Evolutionary conservation across 1,140 invertebrate genomes (phyloP).

Genomic region (Drosophila gunungcola): DNA sequence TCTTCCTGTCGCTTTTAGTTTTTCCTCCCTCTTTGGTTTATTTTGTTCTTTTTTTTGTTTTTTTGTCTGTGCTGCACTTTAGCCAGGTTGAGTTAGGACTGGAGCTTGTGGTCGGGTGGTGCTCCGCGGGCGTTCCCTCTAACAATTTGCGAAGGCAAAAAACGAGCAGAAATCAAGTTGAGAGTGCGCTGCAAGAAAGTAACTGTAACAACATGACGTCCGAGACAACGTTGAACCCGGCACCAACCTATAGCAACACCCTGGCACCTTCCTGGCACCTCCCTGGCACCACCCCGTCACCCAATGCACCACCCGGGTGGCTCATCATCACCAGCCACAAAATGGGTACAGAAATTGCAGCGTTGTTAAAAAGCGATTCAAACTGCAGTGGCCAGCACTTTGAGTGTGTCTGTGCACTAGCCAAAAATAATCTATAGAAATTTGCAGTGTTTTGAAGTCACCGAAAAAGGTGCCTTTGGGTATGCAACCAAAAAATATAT

Average conservation of each 20-base stretch:
- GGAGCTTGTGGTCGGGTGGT: slow-evolving; percentile 5
- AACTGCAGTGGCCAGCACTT: slow-evolving; percentile 62
- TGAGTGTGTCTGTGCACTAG: slow-evolving; percentile 15
- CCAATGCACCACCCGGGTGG: slow-evolving; percentile 13
- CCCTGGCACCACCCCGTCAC: slow-evolving; percentile 6
- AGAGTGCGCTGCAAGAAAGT: slow-evolving; percentile 72
- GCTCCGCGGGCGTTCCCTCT: slow-evolving; percentile 60
- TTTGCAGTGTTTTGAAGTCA: background rate
- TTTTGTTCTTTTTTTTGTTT: slow-evolving; percentile 17
- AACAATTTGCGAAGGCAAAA: slow-evolving; percentile 67
- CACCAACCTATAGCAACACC: background rate
- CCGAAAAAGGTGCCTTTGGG: background rate
- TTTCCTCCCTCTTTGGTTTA: background rate
- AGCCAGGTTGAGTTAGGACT: slow-evolving; percentile 32
- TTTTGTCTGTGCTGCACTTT: slow-evolving; percentile 57
- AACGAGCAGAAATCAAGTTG: slow-evolving; percentile 38
- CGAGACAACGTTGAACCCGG: slow-evolving; percentile 39
- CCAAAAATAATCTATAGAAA: slow-evolving; percentile 8
- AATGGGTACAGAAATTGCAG: slow-evolving; percentile 66
- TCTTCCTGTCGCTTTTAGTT: slow-evolving; percentile 26
- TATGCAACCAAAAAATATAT: background rate
- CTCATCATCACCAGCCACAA: slow-evolving; percentile 55
- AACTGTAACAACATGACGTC: slow-evolving; percentile 78
- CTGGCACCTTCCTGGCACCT: no score
- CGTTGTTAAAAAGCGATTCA: slow-evolving; percentile 77